Conservation (phyloP, 2,113 vertebrate species). For the Pomatorhinus ruficollis region DNA sequence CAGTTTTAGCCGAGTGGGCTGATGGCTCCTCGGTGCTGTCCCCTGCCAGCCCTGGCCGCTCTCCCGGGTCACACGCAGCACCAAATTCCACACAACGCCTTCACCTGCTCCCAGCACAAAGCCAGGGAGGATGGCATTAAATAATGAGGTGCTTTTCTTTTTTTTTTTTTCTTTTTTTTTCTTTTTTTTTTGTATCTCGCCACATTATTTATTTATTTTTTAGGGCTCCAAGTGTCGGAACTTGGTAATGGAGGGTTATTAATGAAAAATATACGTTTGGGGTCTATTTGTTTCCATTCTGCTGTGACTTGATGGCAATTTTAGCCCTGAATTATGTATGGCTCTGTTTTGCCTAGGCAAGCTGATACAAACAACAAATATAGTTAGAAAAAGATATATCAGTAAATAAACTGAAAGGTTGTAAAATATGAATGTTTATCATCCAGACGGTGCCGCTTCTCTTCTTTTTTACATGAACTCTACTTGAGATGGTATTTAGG, state of each 20-base stretch:
- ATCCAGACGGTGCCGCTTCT: background rate
- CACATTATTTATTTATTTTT: constrained; percentile 26
- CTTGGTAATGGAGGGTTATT: constrained; percentile 19
- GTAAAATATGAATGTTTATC: constrained; percentile 46
- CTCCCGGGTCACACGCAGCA: background rate
- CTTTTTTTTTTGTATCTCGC: background rate
- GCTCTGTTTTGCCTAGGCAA: constrained; percentile 56
- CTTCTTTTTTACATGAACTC: constrained; percentile 33
- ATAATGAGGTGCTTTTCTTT: background rate
- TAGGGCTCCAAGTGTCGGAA: background rate
- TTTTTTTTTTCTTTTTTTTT: background rate
- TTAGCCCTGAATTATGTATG: constrained; percentile 65
- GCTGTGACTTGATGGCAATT: constrained; percentile 33
- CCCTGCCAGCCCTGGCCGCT: background rate
- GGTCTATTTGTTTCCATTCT: constrained; percentile 41
- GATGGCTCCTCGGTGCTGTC: background rate
- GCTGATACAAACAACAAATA: constrained; percentile 64
- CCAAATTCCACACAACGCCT: background rate
- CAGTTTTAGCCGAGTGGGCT: constrained; percentile 49
- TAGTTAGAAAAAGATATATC: constrained; percentile 47
- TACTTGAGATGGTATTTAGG: constrained; percentile 19
- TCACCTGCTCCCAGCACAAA: background rate
- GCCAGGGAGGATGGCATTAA: background rate
- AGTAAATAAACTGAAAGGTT: constrained; percentile 61
- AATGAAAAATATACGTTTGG: constrained; percentile 41